Evolutionary conservation across 2,113 vertebrate genomes (phyloP).

Genomic region (Gulo gulo): DNA sequence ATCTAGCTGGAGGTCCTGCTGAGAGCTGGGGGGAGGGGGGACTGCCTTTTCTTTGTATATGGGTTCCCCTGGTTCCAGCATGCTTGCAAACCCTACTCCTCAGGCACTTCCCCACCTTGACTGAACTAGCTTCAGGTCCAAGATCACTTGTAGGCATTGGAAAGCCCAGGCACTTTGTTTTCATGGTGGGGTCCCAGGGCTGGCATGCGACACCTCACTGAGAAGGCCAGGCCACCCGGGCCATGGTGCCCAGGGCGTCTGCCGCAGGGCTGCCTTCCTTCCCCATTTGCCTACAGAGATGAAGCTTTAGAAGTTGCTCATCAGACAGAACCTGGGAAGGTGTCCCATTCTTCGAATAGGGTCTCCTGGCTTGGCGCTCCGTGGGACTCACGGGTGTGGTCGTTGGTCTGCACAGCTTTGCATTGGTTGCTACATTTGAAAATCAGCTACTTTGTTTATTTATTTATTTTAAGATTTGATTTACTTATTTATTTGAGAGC

Average conservation of each 20-base stretch:
- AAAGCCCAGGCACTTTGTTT: not conserved
- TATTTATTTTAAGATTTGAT: too few species aligned
- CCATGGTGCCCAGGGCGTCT: not conserved
- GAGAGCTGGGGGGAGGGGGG: not conserved
- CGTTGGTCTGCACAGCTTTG: not conserved
- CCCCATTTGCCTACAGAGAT: not conserved
- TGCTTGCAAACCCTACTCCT: not conserved
- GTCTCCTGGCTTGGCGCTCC: not conserved
- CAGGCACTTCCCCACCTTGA: not conserved
- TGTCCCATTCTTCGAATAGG: not conserved
- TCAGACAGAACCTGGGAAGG: not conserved
- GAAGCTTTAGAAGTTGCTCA: not conserved
- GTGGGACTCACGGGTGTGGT: fast-evolving
- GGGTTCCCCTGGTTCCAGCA: not conserved
- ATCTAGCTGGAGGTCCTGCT: not conserved
- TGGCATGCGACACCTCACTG: not conserved
- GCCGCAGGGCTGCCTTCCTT: not conserved
- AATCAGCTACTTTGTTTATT: not conserved
- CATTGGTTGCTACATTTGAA: not conserved
- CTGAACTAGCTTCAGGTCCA: not conserved
- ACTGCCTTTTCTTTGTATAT: not conserved
- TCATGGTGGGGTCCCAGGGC: not conserved
- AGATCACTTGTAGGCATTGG: not conserved
- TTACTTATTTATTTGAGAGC: not conserved
- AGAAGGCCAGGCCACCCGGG: not conserved